A percentile compares a stretch with the other conserved stretches of the same genome.
These are phyloP conservation scores for Oncorhynchus masou DNA, from an alignment of 2,113 vertebrate genomes.

Conservation along the genomic window DNA sequence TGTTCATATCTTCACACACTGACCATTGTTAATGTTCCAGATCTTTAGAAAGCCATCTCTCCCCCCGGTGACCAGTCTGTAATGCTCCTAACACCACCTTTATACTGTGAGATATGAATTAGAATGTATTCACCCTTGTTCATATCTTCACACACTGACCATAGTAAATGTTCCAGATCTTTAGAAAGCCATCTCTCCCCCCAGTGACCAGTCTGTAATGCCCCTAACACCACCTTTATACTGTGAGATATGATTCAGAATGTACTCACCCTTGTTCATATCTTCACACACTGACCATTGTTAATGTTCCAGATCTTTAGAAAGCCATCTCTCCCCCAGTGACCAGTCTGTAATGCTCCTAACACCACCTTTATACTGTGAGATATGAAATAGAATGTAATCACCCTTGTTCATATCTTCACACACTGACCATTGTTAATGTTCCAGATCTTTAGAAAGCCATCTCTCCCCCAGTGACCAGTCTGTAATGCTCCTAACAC, in stretches of 20 bases:
- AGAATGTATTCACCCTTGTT: no score
- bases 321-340: conserved; percentile 73
- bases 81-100: no score
- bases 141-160: conserved; percentile 54
- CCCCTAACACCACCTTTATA: no score
- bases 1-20: conserved; percentile 66
- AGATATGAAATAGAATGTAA: conserved; percentile 3
- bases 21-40: conserved; percentile 73
- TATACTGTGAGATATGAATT: no score
- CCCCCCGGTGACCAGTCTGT: conserved; percentile 55
- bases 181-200: conserved; percentile 73
- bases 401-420: conserved; percentile 65
- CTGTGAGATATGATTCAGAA: background rate
- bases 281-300: conserved; percentile 64
- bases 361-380: no score
- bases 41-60: conserved; percentile 75
- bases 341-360: no score
- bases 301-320: conserved; percentile 77
- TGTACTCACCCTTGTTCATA: conserved; percentile 60
- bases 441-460: conserved; percentile 74
- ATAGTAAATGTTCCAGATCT: conserved; percentile 74
- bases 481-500: no score
- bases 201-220: conserved; percentile 70
- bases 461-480: conserved; percentile 68
- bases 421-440: conserved; percentile 71